Evolutionary conservation across 2,113 vertebrate genomes (phyloP).

Genomic region (Marmota monax): DNA sequence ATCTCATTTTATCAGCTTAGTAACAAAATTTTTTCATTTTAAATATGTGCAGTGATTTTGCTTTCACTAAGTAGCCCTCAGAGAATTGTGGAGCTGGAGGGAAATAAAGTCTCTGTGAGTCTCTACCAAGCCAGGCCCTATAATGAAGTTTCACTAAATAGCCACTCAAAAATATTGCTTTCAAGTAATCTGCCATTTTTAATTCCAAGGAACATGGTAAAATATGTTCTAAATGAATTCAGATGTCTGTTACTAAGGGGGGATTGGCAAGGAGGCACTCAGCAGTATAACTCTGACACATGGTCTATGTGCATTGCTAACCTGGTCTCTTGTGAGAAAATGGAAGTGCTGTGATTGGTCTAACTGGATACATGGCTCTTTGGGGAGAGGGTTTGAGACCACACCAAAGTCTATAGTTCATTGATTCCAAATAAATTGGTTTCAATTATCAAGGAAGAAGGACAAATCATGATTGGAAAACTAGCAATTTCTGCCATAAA

Average conservation of each 20-base stretch:
- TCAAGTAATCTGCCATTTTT: no score
- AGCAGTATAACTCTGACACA: no score
- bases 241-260: no score
- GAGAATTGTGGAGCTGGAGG: neutral
- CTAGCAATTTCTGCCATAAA: neutral
- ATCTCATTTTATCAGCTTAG: no score
- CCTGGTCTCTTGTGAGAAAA: neutral
- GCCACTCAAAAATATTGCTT: no score
- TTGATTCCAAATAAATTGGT: neutral
- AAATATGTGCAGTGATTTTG: neutral
- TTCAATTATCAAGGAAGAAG: no score
- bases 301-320: no score
- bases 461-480: neutral
- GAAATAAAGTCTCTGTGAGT: neutral
- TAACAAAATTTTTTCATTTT: neutral
- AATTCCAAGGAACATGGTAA: no score
- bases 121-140: no score
- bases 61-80: neutral
- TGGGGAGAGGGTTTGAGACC: neutral
- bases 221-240: no score
- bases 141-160: no score
- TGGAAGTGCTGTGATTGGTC: neutral
- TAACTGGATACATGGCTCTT: neutral
- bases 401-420: neutral
- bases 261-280: no score